A percentile compares a stretch with the other conserved stretches of the same genome.
Evolutionary conservation across 2,888 invertebrate species (phyloP).

Genomic region (Cancer borealis): DNA sequence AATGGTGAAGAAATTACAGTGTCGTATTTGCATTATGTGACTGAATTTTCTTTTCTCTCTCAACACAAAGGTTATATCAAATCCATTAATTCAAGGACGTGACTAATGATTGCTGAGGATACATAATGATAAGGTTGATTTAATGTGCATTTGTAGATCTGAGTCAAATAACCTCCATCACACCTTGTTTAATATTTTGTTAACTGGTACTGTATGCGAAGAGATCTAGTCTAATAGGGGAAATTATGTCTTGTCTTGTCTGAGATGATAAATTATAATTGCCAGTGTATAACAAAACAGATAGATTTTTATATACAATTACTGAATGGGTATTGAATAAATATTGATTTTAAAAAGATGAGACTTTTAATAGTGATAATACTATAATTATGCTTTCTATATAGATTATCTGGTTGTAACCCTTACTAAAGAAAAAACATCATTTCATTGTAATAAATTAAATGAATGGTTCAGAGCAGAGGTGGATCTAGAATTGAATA

Average conservation of each 20-base stretch:
- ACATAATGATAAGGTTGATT: not conserved
- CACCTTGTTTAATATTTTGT: not conserved
- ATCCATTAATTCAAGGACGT: not conserved
- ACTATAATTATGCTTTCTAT: too few species aligned
- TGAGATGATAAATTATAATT: not conserved
- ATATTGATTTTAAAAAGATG: not conserved
- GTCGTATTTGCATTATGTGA: not conserved
- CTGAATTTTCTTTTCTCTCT: not conserved
- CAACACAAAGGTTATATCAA: not conserved
- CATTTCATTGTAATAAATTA: too few species aligned
- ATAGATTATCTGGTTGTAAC: too few species aligned
- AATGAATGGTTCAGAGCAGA: too few species aligned
- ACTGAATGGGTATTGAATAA: conserved; percentile 13
- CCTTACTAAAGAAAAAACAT: too few species aligned
- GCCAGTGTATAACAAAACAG: not conserved
- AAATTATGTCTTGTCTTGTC: not conserved
- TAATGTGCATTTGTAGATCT: not conserved
- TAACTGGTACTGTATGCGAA: not conserved
- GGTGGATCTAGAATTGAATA: too few species aligned
- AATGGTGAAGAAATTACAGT: not conserved
- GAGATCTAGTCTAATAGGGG: conserved; percentile 20
- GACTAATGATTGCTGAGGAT: not conserved
- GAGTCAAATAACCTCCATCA: not conserved
- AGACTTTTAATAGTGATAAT: not conserved
- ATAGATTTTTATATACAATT: not conserved